Conservation (phyloP, 2,113 vertebrate genomes). For the Pan paniscus region DNA sequence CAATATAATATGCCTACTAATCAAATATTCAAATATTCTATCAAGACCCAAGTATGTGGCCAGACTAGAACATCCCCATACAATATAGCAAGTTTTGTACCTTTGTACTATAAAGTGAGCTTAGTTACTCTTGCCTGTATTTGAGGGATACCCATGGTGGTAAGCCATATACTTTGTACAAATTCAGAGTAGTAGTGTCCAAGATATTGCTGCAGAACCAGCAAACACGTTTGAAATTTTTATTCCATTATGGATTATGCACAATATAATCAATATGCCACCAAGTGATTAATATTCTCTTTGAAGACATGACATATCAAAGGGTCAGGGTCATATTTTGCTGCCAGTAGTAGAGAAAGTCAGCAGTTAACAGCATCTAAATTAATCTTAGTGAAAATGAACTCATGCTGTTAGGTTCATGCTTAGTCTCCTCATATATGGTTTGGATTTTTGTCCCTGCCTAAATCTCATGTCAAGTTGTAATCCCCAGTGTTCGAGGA, state of each 20-base stretch:
- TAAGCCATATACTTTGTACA: background rate
- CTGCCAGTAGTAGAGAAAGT: background rate
- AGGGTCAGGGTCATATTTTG: background rate
- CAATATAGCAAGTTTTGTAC: background rate
- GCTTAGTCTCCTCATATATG: background rate
- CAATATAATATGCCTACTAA: background rate
- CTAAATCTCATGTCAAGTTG: no score
- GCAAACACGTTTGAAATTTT: background rate
- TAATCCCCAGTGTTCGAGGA: no score
- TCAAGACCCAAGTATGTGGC: background rate
- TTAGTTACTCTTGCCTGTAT: background rate
- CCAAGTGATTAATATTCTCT: background rate
- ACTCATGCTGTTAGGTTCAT: background rate
- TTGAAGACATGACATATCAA: background rate
- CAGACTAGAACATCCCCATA: background rate
- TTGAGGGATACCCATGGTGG: background rate
- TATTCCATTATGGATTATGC: background rate
- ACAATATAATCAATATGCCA: background rate
- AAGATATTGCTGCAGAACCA: background rate
- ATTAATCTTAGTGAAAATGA: background rate
- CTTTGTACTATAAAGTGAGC: background rate
- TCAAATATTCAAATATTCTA: background rate
- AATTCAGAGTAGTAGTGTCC: background rate
- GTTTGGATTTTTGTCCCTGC: no score
- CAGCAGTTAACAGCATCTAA: background rate